Conservation (phyloP, 2,113 vertebrate genomes). For the Glareola pratincola region DNA sequence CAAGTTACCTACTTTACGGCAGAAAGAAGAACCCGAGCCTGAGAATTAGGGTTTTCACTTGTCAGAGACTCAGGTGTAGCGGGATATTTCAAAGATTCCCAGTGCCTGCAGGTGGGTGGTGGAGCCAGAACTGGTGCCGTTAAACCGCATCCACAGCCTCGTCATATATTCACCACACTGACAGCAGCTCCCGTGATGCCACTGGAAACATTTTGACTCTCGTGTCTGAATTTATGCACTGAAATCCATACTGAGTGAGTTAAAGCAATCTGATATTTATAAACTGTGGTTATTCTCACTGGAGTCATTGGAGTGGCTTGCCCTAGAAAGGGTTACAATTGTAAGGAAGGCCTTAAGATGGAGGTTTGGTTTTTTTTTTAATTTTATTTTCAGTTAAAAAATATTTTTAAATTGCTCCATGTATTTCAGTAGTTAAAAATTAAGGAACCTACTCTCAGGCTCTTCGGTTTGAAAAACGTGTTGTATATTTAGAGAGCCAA, state of each 20-base stretch:
- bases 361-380: not conserved
- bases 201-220: not conserved
- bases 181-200: not conserved
- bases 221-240: not conserved
- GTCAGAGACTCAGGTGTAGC: not conserved
- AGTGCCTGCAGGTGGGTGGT: not conserved
- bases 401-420: not conserved
- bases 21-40: not conserved
- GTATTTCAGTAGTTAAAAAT: not conserved
- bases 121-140: not conserved
- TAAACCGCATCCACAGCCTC: not conserved
- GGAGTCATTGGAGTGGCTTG: not conserved
- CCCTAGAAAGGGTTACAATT: not conserved
- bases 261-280: not conserved
- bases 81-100: not conserved
- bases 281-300: not conserved
- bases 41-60: not conserved
- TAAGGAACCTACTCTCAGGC: not conserved
- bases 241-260: not conserved
- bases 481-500: not conserved
- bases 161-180: not conserved
- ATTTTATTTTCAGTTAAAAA: not conserved
- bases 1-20: not conserved
- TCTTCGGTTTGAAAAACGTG: not conserved
- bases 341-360: not conserved